Conservation (phyloP, 2,888 invertebrate species). For the Caenorhabditis japonica region DNA sequence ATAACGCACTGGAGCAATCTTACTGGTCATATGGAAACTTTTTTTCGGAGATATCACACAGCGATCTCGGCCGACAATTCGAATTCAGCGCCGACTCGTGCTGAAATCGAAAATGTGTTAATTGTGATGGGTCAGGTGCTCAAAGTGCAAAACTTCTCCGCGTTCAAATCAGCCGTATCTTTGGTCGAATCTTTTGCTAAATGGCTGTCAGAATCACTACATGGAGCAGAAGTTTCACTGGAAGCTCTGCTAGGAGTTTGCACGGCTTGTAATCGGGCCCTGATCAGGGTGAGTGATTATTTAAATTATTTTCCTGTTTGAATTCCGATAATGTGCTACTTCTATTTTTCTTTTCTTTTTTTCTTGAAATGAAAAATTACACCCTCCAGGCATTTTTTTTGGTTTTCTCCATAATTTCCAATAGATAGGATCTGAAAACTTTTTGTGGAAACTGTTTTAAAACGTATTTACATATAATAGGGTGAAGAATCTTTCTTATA, state of each 20-base stretch:
- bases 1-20: slow-evolving; percentile 86
- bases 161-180: slow-evolving; percentile 88
- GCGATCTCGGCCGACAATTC: slow-evolving; percentile 63
- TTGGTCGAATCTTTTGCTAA: slow-evolving; percentile 97
- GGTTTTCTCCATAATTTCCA: too few relatives aligned
- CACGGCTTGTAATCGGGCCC: slow-evolving; percentile 89
- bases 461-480: too few relatives aligned
- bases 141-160: slow-evolving; percentile 87
- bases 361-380: too few relatives aligned
- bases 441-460: too few relatives aligned
- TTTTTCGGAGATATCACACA: slow-evolving; percentile 82
- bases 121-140: slow-evolving; percentile 81
- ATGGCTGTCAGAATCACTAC: slow-evolving; percentile 91
- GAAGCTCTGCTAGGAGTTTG: slow-evolving; percentile 87
- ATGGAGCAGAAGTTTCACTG: slow-evolving; percentile 86
- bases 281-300: slow-evolving; percentile 80
- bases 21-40: slow-evolving; percentile 87
- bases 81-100: slow-evolving; percentile 47
- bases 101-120: slow-evolving; percentile 78
- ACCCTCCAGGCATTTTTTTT: too few relatives aligned
- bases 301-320: too few relatives aligned
- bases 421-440: too few relatives aligned
- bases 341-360: too few relatives aligned
- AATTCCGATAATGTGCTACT: not conserved
- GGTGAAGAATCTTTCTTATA: too few relatives aligned